These are phyloP conservation scores for Glossosoma conforme DNA, from an alignment of 1,140 invertebrate species.

Conservation along the genomic window DNA sequence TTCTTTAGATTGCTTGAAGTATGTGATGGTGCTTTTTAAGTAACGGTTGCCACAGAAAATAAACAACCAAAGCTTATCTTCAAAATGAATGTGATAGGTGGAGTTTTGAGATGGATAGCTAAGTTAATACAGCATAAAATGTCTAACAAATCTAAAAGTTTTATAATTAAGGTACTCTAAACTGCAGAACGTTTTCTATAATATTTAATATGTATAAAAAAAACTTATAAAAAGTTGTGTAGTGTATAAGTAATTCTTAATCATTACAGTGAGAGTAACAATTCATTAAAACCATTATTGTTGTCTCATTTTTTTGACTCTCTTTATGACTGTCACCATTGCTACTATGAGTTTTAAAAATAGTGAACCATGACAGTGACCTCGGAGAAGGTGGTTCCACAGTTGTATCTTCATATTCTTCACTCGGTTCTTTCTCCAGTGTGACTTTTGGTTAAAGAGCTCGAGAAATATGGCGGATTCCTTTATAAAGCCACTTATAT, in stretches of 20 bases:
- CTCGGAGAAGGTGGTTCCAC: conserved; percentile 25
- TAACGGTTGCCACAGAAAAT: no score
- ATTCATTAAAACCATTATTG: not conserved
- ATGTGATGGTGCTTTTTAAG: no score
- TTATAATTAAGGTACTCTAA: no score
- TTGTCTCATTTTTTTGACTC: not conserved
- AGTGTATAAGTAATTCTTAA: not conserved
- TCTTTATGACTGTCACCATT: not conserved
- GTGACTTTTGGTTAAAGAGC: conserved; percentile 13
- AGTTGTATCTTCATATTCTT: conserved; percentile 22
- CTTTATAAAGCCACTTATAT: conserved; percentile 27
- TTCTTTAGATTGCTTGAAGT: no score
- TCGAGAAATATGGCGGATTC: conserved; percentile 16
- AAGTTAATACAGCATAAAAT: no score
- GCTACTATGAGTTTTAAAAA: not conserved
- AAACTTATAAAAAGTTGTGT: conserved; percentile 3
- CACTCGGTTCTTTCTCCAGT: conserved; percentile 17
- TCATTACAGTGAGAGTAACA: not conserved
- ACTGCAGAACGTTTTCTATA: no score
- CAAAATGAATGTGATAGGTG: no score
- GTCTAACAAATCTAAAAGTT: no score
- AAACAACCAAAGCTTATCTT: no score
- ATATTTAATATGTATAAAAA: no score
- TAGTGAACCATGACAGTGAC: conserved; percentile 4
- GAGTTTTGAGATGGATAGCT: no score